phyloP scores from a whole-genome alignment of 2,113 vertebrate genomes.

The Chaenogobius annularis region DNA sequence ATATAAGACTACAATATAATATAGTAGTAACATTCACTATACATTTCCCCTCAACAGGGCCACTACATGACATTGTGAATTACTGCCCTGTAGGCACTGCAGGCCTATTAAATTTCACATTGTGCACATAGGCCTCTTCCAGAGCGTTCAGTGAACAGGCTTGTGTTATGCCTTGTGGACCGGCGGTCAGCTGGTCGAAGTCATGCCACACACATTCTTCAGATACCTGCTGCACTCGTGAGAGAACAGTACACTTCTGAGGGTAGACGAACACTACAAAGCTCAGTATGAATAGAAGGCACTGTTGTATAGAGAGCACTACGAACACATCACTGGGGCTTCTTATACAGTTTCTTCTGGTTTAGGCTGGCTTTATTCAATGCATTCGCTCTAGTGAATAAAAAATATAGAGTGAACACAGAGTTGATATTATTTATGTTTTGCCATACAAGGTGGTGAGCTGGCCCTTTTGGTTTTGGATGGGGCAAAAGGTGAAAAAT shows the following conservation, averaged over 20 bases:
- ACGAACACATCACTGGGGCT: not conserved
- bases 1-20: too few species aligned
- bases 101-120: too few species aligned
- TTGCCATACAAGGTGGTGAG: not conserved
- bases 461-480: too few species aligned
- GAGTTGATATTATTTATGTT: not conserved
- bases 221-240: slow-evolving; percentile 29
- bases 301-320: not conserved
- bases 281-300: not conserved
- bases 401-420: not conserved
- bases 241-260: not conserved
- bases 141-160: not conserved
- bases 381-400: not conserved
- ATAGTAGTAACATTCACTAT: too few species aligned
- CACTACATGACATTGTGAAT: too few species aligned
- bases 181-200: slow-evolving; percentile 48
- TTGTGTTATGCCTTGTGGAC: not conserved
- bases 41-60: too few species aligned
- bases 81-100: too few species aligned
- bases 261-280: slow-evolving; percentile 1
- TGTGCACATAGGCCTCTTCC: too few species aligned
- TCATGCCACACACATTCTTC: slow-evolving; percentile 60
- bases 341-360: not conserved
- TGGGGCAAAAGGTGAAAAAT: too few species aligned
- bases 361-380: not conserved